A percentile compares a stretch with the other conserved stretches of the same genome.
Conservation (phyloP, 1,140 invertebrate genomes). For the Lepidurus arcticus region DNA sequence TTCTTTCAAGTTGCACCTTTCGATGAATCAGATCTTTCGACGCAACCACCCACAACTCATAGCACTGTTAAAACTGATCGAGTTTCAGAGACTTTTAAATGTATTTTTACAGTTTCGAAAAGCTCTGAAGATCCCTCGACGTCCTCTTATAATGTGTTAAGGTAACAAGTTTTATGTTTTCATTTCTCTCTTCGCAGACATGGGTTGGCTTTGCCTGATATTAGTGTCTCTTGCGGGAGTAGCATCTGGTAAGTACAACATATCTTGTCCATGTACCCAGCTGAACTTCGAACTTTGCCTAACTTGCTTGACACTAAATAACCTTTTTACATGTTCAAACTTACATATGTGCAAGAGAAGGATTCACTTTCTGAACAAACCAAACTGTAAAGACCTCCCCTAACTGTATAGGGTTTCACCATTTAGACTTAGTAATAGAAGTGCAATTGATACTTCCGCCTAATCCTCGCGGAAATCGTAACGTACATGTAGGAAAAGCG, state of each 20-base stretch:
- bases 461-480: background rate
- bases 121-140: background rate
- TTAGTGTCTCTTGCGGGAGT: background rate
- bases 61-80: no score
- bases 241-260: background rate
- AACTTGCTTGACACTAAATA: background rate
- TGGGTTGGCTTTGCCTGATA: background rate
- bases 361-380: no score
- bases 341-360: no score
- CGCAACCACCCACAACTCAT: background rate
- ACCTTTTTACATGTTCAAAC: background rate
- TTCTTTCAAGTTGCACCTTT: constrained; percentile 19
- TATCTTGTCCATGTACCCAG: background rate
- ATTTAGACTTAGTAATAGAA: no score
- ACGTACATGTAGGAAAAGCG: background rate
- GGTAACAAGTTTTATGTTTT: background rate
- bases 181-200: background rate
- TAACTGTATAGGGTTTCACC: no score
- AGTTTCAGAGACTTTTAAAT: no score
- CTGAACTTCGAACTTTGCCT: background rate
- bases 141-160: background rate
- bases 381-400: no score
- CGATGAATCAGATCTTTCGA: constrained; percentile 12
- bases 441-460: no score
- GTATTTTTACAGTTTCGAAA: no score